Evolutionary conservation across 2,113 vertebrate genomes (phyloP).

Genomic region (Cyanoliseus patagonus): DNA sequence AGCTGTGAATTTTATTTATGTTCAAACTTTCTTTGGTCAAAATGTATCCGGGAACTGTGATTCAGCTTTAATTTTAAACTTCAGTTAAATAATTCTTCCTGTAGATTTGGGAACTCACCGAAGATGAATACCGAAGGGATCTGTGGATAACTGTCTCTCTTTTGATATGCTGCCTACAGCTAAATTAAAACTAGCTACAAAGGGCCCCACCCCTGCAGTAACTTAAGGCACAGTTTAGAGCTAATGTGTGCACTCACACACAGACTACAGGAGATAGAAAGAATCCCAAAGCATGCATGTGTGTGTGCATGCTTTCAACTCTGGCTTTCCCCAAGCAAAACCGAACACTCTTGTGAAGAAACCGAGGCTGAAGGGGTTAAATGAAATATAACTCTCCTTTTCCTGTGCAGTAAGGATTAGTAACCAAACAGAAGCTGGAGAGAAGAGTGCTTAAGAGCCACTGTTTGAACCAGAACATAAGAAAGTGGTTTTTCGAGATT

Average conservation of each 20-base stretch:
- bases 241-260: background rate
- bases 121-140: background rate
- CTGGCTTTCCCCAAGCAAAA: background rate
- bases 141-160: background rate
- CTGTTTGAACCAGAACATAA: background rate
- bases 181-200: conserved; percentile 33
- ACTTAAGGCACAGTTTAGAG: background rate
- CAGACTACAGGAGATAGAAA: background rate
- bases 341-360: conserved; percentile 1
- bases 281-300: background rate
- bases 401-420: conserved; percentile 65
- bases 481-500: background rate
- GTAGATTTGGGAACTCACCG: background rate
- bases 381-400: conserved; percentile 71
- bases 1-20: background rate
- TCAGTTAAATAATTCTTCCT: background rate
- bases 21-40: background rate
- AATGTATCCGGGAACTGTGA: background rate
- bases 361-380: conserved; percentile 61
- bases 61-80: background rate
- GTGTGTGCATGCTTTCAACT: accelerated
- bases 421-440: conserved; percentile 60
- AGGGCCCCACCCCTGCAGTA: conserved; percentile 52
- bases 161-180: conserved; percentile 19
- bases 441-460: background rate